Percentiles rank a stretch among this genome's conserved stretches.
phyloP scores from a whole-genome alignment of 2,113 vertebrate species.

The Cyrtonyx montezumae region DNA sequence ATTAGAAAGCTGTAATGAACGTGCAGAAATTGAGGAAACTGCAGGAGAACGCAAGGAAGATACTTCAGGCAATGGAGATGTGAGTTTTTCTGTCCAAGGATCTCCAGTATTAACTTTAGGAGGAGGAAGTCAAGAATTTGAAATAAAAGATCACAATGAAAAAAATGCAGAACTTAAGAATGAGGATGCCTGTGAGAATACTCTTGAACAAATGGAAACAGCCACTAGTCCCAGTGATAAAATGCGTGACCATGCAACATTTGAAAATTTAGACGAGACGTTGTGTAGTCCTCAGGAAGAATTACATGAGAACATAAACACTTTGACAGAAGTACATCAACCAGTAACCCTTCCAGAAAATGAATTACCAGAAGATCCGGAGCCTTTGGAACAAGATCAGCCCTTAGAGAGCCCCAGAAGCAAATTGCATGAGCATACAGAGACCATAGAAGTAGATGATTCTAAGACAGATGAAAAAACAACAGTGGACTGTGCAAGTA shows the following conservation, averaged over 20 bases:
- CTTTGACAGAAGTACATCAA: conserved; percentile 3
- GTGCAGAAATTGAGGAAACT: conserved; percentile 24
- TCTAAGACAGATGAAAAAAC: conserved; percentile 23
- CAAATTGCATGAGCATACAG: not conserved
- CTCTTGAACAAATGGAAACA: conserved; percentile 11
- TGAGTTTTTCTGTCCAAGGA: conserved; percentile 28
- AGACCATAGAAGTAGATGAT: conserved; percentile 17
- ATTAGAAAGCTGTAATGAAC: conserved; percentile 59
- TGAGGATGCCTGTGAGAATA: conserved; percentile 2
- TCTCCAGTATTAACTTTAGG: not conserved
- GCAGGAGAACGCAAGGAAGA: conserved; percentile 3
- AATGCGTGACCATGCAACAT: not conserved
- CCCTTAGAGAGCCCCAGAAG: conserved; percentile 1
- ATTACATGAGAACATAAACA: not conserved
- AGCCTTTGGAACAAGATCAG: conserved; percentile 26
- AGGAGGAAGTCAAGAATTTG: conserved; percentile 17
- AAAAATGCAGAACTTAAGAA: not conserved
- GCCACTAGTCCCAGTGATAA: conserved; percentile 35
- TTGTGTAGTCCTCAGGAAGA: conserved; percentile 6
- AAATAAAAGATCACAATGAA: conserved; percentile 2
- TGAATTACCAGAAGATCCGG: conserved; percentile 26
- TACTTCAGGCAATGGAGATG: not conserved
- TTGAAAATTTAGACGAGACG: not conserved
- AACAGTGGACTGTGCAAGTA: not conserved
- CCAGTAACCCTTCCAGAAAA: not conserved